Conservation (phyloP, 2,888 invertebrate genomes). For the Erebia ligea region DNA sequence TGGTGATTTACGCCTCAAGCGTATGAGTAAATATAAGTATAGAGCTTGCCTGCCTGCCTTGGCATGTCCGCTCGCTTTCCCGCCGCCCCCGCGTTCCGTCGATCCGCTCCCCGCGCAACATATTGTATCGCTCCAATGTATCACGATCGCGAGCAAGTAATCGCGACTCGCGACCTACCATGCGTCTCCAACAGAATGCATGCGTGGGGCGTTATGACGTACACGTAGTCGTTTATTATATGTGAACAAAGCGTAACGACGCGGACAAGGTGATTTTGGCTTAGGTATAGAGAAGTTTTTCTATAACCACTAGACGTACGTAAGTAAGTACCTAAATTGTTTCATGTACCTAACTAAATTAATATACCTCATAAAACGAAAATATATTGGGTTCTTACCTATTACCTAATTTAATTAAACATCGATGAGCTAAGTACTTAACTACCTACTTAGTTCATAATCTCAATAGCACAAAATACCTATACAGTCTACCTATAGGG, state of each 20-base stretch:
- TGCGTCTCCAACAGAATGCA: slow-evolving; percentile 42
- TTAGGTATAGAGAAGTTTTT: slow-evolving; percentile 14
- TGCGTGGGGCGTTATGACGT: slow-evolving; percentile 47
- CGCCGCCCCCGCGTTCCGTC: slow-evolving; percentile 62
- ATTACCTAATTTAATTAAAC: not conserved
- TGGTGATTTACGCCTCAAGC: slow-evolving; percentile 82
- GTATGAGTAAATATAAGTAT: slow-evolving; percentile 67
- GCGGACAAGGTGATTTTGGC: slow-evolving; percentile 41
- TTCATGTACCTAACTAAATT: not conserved
- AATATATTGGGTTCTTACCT: not conserved
- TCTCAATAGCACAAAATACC: too few relatives aligned
- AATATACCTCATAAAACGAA: too few relatives aligned
- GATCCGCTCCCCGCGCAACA: slow-evolving; percentile 28
- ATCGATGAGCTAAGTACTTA: too few relatives aligned
- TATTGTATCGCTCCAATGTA: slow-evolving; percentile 38
- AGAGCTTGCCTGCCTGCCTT: slow-evolving; percentile 78
- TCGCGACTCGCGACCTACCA: slow-evolving; percentile 45
- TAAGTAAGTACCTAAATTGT: slow-evolving; percentile 15
- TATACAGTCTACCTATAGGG: too few relatives aligned
- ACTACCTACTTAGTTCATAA: too few relatives aligned
- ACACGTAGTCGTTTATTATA: slow-evolving; percentile 46
- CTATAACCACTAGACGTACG: not conserved
- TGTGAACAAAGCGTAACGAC: slow-evolving; percentile 41
- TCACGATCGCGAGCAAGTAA: slow-evolving; percentile 32
- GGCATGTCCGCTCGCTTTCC: slow-evolving; percentile 75